Conservation (phyloP, 2,888 invertebrate genomes). For the Camponotus fellah region DNA sequence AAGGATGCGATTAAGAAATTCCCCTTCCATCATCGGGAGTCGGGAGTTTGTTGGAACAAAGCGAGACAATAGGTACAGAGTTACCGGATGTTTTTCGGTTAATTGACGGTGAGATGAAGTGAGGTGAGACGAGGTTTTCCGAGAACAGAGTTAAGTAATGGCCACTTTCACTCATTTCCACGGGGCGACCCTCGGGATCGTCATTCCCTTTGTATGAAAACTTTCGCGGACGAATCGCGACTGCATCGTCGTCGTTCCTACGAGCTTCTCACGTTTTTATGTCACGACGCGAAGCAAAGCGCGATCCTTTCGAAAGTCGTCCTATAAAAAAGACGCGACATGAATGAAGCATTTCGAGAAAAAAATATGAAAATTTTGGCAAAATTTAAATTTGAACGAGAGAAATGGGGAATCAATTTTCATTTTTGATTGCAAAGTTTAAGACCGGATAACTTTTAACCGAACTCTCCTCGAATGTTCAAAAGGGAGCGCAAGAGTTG, state of each 20-base stretch:
- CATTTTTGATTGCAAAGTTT: constrained; percentile 1
- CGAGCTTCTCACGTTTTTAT: constrained; percentile 66
- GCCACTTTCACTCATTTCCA: constrained; percentile 73
- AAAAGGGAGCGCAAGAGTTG: neutral
- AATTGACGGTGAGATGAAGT: constrained; percentile 64
- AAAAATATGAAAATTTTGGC: neutral
- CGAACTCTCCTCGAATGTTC: neutral
- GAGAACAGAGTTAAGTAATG: constrained; percentile 67
- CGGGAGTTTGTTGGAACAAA: constrained; percentile 15
- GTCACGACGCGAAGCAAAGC: constrained; percentile 19
- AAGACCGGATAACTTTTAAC: neutral
- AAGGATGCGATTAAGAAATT: constrained; percentile 16
- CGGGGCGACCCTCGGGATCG: constrained; percentile 26
- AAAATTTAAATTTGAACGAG: neutral
- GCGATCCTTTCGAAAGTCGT: constrained; percentile 6
- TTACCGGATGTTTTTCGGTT: constrained; percentile 62
- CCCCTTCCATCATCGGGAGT: constrained; percentile 1
- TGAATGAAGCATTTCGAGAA: neutral
- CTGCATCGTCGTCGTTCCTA: neutral
- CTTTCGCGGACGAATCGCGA: constrained; percentile 23
- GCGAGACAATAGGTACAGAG: constrained; percentile 17
- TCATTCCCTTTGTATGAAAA: constrained; percentile 32
- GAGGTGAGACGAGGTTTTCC: constrained; percentile 51
- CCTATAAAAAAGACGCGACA: neutral
- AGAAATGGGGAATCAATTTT: neutral